Evolutionary conservation across 2,113 vertebrate genomes (phyloP).

Genomic region (Bos indicus): DNA sequence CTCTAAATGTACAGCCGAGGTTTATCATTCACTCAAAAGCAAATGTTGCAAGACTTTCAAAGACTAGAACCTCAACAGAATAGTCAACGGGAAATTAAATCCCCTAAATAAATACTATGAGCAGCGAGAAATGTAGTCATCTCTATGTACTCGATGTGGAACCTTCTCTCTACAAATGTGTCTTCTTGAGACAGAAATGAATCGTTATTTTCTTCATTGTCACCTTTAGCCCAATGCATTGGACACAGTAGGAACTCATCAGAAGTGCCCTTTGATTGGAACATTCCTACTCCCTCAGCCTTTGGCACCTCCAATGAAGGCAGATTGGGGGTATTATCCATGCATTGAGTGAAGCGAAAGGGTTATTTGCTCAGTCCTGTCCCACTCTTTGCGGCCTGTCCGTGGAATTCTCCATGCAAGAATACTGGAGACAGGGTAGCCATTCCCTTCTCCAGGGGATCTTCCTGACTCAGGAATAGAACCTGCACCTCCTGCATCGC

Average conservation of each 20-base stretch:
- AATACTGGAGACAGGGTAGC: neutral
- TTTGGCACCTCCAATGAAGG: neutral
- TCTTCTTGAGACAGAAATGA: neutral
- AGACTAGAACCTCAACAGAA: neutral
- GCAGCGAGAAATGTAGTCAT: neutral
- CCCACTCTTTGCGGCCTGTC: neutral
- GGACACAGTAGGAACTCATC: neutral
- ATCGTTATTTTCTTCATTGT: neutral
- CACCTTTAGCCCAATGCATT: neutral
- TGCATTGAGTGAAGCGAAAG: neutral
- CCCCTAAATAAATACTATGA: neutral
- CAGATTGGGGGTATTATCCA: neutral
- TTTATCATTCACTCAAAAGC: neutral
- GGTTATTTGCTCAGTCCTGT: neutral
- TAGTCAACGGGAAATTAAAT: neutral
- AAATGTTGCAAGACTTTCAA: neutral
- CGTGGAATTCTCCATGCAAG: neutral
- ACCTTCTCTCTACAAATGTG: neutral
- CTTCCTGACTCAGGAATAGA: no score
- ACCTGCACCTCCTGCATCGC: no score
- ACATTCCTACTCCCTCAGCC: neutral
- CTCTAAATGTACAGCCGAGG: neutral
- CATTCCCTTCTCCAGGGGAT: no score
- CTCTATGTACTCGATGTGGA: neutral
- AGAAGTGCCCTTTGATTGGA: neutral